A percentile compares a stretch with the other conserved stretches of the same genome.
phyloP scores from a whole-genome alignment of 1,140 invertebrate genomes.

The Thaumatotibia leucotreta region DNA sequence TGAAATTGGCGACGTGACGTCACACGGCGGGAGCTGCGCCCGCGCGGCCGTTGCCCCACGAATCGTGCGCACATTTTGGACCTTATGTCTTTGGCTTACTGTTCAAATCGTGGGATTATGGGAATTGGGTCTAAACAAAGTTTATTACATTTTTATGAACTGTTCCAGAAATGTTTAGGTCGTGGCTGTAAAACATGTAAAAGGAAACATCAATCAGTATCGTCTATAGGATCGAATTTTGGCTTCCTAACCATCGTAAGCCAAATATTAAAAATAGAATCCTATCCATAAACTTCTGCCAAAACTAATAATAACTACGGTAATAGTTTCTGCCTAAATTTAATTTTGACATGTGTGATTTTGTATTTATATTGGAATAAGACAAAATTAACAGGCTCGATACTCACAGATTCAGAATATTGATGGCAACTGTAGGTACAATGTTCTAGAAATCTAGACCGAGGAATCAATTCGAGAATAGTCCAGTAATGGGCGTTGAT shows the following conservation, averaged over 20 bases:
- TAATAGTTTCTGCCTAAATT: too few relatives aligned
- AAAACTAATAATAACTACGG: too few relatives aligned
- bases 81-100: neutral
- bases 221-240: neutral
- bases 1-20: constrained; percentile 45
- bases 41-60: constrained; percentile 26
- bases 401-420: too few relatives aligned
- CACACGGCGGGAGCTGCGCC: constrained; percentile 25
- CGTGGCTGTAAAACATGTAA: neutral
- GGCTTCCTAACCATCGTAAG: too few relatives aligned
- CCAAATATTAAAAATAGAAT: too few relatives aligned
- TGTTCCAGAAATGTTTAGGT: neutral
- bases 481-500: neutral
- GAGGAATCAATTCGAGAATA: neutral
- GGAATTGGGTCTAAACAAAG: neutral
- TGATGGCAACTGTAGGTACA: too few relatives aligned
- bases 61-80: neutral
- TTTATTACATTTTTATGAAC: neutral
- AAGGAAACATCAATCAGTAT: neutral
- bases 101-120: neutral
- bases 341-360: too few relatives aligned
- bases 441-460: neutral
- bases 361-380: too few relatives aligned
- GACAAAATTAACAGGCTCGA: too few relatives aligned
- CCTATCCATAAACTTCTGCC: too few relatives aligned